Evolutionary conservation across 2,113 vertebrate genomes (phyloP), one percentile per base, ranked within the genome.

Genomic region (Corydoras sp.): DNA sequence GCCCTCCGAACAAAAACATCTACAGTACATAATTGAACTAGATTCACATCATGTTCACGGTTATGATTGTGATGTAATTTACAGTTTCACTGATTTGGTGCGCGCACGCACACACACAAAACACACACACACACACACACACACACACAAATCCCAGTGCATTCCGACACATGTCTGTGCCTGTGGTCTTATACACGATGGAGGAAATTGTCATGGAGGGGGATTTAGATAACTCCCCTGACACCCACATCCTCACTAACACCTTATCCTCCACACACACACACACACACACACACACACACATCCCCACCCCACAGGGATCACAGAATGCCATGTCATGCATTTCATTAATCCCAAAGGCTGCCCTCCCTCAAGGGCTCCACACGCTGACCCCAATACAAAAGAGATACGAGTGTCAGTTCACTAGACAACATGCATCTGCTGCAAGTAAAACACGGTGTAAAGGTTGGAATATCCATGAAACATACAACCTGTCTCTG

Each of bases 291-390:
- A 24, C 18, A 24, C 18, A 24, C 18, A 24, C 18, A 24, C 18
- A 24, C 18, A n/a, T 58, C 43, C 55, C 18, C 62, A 68, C 30
- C 65, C 61, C 56, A 58, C 6, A 11, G 68, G 83, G 86, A 85
- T 86, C 83, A 86, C 82, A 90, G 88, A 90, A 90, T 88, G 86
- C 18, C 83, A 87, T 86, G 86, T 84, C 88, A 88, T 86, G 91
- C 90, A 92, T 93, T 89, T 92, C 90, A 93, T 94, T 94, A 93
- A 93, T 94, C 89, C 88, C 83, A 84, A 87, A 80, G 86, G 86
- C 84, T 83, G 86, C 90, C 18, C 18, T 86, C 80, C 87, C 88
- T 83, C 89, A 55, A 24, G 84, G 88, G 85, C 87, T 91, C 88
- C 90, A 85, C 87, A 89, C 89, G 89, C 91, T 93, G 91, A 92